These are phyloP conservation scores for Myzus persicae DNA, from an alignment of 1,140 invertebrate species.

Conservation along the genomic window DNA sequence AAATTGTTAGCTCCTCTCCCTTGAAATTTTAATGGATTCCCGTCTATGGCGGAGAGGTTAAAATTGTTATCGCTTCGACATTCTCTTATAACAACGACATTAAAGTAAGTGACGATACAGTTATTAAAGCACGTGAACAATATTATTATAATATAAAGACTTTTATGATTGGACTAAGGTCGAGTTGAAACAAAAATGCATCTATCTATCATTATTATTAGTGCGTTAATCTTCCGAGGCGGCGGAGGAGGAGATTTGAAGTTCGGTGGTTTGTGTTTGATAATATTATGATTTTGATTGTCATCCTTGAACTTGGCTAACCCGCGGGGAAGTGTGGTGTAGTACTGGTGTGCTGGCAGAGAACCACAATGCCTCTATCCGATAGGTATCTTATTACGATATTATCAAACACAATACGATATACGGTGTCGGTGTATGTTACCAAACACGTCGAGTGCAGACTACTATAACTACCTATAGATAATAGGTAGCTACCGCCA, in stretches of 20 bases:
- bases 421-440: neutral
- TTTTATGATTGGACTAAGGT: neutral
- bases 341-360: neutral
- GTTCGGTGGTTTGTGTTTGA: neutral
- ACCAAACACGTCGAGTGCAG: neutral
- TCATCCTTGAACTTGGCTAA: slow-evolving; percentile 8
- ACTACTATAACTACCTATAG: neutral
- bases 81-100: neutral
- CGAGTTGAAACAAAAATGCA: neutral
- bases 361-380: neutral
- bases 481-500: neutral
- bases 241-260: neutral
- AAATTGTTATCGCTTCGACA: no score
- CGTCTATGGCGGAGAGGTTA: no score
- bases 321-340: neutral
- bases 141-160: neutral
- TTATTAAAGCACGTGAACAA: neutral
- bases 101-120: neutral
- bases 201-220: neutral
- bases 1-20: no score
- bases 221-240: neutral
- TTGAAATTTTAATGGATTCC: no score
- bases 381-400: neutral
- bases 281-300: neutral
- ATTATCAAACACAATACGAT: neutral